A percentile compares a stretch with the other conserved stretches of the same genome.
phyloP scores from a whole-genome alignment of 2,888 invertebrate species.

The Selenia dentaria region DNA sequence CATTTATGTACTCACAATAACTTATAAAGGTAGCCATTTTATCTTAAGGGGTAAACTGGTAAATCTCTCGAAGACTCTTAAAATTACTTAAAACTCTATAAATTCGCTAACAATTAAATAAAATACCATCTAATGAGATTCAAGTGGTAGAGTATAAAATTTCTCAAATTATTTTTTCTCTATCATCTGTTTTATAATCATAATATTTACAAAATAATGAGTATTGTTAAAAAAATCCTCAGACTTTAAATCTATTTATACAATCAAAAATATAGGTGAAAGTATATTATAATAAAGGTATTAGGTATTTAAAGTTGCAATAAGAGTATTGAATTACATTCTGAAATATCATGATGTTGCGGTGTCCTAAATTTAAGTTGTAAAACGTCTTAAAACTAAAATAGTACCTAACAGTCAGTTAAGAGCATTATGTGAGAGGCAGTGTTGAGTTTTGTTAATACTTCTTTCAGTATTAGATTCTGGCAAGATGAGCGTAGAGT shows the following conservation, averaged over 20 bases:
- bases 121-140: slow-evolving; percentile 84
- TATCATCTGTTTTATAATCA: slow-evolving; percentile 53
- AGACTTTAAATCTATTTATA: slow-evolving; percentile 52
- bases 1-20: slow-evolving; percentile 70
- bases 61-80: slow-evolving; percentile 79
- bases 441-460: slow-evolving; percentile 18
- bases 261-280: slow-evolving; percentile 26
- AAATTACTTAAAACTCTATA: slow-evolving; percentile 72
- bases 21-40: slow-evolving; percentile 77
- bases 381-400: slow-evolving; percentile 13
- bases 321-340: slow-evolving; percentile 19
- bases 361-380: slow-evolving; percentile 13
- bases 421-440: slow-evolving; percentile 19
- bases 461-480: slow-evolving; percentile 16
- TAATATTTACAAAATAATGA: slow-evolving; percentile 78
- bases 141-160: slow-evolving; percentile 78
- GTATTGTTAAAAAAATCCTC: slow-evolving; percentile 68
- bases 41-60: slow-evolving; percentile 77
- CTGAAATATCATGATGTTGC: slow-evolving; percentile 29
- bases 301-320: slow-evolving; percentile 17
- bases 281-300: slow-evolving; percentile 26
- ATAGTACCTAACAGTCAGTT: slow-evolving; percentile 20
- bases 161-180: slow-evolving; percentile 64
- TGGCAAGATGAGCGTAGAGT: slow-evolving; percentile 32
- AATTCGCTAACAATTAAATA: slow-evolving; percentile 79